phyloP scores from a whole-genome alignment of 2,113 vertebrate species.

The Elaphurus davidianus region DNA sequence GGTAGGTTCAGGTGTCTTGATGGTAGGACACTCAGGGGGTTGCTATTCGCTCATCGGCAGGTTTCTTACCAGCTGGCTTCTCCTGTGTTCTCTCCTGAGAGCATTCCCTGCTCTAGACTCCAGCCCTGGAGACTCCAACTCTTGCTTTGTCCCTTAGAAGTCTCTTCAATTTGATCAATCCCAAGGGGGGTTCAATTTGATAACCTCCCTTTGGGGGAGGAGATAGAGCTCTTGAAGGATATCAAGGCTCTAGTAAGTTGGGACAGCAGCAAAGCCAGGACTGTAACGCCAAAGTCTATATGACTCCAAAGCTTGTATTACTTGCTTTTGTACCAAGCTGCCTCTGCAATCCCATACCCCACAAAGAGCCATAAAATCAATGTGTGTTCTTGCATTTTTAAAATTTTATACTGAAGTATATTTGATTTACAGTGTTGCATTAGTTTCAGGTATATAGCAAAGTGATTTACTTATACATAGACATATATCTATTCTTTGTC shows the following conservation, averaged over 20 bases:
- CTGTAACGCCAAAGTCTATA: no score
- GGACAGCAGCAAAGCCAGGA: background rate
- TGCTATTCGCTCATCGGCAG: rapidly evolving
- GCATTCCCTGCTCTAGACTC: background rate
- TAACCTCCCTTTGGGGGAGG: background rate
- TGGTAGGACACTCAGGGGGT: background rate
- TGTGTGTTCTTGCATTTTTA: background rate
- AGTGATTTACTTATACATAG: background rate
- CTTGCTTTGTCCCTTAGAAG: background rate
- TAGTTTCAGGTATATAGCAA: background rate
- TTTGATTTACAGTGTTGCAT: background rate
- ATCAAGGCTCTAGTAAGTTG: background rate
- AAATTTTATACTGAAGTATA: background rate
- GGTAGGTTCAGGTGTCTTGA: background rate
- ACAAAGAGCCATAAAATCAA: background rate
- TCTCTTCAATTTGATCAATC: background rate
- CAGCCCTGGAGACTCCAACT: background rate
- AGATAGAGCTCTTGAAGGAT: background rate
- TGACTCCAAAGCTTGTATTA: background rate
- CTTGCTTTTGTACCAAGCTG: background rate
- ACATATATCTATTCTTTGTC: background rate
- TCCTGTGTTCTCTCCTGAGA: background rate
- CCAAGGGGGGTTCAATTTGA: background rate
- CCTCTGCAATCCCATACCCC: background rate
- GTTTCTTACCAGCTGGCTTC: background rate